Base-by-base conservation (phyloP, 2,797 vertebrate genomes). In the Craterocephalus amniculus region DNA sequence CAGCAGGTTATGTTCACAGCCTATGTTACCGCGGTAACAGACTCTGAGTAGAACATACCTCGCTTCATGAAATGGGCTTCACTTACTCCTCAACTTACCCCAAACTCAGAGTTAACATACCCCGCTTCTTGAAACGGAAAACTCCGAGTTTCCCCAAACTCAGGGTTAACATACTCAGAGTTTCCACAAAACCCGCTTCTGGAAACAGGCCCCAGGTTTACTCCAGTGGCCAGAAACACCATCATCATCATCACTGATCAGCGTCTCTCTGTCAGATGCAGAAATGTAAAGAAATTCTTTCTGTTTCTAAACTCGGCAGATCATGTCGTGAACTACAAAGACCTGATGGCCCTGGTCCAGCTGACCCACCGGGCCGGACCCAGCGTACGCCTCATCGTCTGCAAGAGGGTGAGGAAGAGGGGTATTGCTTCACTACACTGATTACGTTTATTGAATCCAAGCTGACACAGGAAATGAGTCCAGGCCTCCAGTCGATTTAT, bases 341-440 rank as follows among this genome's bases (percentile, higher is more conserved):
- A 99, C 90, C 93, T 99, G 54, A 92, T 99, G 91, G 95, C 97
- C 78, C 89, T 99, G 79, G 92, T 97, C 48, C 95, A 97, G 87
- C 93, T 99, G 81, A 95, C 96, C 51, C 96, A 97, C 79, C 95
- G 94, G 69, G 94, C 96, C 0, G 91, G 95, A 65, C 80, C 95
- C 70, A 94, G 92, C 0, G 83, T 98, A 36, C 96, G 97, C 77
- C 94, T 99, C 74, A 87, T 95, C 24, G 94, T 98, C 84, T 99
- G 97, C 88, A 97, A 95, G 90, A 96, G 97, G 96, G 98, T 98
- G 88, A 93, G 95, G 22, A 22, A 54, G 34, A 58, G 45, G 43
- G 73, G 8, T 59, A 64, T 32, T 63, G 35, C n/a, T 3, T 18
- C 31, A 2, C 26, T 12, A 18, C 45, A 7, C 35, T 58, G n/a